Evolutionary conservation across 2,797 vertebrate species (phyloP).

Genomic region (Anniella stebbinsi): DNA sequence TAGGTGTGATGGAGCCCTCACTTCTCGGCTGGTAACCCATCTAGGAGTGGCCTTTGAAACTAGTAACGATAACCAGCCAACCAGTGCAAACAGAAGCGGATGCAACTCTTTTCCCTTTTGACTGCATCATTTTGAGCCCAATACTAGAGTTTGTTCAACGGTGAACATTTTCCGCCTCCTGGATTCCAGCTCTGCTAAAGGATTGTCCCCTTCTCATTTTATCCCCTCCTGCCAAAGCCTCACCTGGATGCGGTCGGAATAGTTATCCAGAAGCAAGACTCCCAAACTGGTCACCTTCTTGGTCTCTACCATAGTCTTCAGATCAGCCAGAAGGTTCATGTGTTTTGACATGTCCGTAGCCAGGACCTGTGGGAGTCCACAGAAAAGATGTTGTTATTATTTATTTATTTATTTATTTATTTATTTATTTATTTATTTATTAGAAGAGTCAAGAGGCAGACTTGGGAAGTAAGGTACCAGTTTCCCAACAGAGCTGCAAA

Average conservation of each 20-base stretch:
- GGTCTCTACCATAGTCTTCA: constrained; percentile 98
- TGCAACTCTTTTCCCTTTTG: not conserved
- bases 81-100: not conserved
- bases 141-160: not conserved
- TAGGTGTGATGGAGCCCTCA: no score
- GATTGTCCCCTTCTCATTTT: not conserved
- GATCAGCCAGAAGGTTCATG: constrained; percentile 93
- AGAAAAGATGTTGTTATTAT: no score
- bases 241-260: constrained; percentile 94
- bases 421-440: no score
- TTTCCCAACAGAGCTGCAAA: not conserved
- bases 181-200: not conserved
- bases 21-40: not conserved
- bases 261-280: constrained; percentile 93
- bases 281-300: constrained; percentile 96
- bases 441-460: not conserved
- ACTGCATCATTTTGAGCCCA: not conserved
- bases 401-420: no score
- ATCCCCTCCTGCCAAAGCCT: constrained; percentile 9
- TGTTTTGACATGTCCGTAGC: constrained; percentile 98
- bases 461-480: not conserved
- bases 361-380: constrained; percentile 83
- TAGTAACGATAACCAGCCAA: not conserved
- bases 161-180: not conserved
- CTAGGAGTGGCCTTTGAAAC: not conserved